phyloP scores from a whole-genome alignment of 2,113 vertebrate genomes.

The Microtus ochrogaster region DNA sequence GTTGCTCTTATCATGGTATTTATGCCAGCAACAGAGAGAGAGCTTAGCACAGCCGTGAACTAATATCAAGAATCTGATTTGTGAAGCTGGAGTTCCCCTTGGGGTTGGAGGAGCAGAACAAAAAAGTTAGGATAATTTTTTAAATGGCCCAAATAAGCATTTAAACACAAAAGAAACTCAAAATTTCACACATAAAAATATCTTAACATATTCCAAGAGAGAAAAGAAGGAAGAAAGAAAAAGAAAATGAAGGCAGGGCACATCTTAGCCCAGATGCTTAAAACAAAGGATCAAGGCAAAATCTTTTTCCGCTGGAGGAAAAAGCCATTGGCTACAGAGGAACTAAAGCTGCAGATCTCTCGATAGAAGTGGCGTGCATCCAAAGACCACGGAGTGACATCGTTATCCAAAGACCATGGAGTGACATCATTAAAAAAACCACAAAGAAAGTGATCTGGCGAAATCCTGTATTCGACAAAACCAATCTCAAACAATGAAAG shows the following conservation, averaged over 20 bases:
- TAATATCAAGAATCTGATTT: not conserved
- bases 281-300: not conserved
- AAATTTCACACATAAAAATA: not conserved
- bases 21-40: not conserved
- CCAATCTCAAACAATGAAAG: not conserved
- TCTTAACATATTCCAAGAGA: not conserved
- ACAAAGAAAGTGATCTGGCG: not conserved
- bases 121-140: not conserved
- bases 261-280: not conserved
- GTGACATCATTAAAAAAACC: too few species aligned
- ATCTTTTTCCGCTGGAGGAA: not conserved
- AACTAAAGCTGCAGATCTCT: not conserved
- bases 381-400: not conserved
- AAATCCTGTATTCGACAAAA: not conserved
- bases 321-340: not conserved
- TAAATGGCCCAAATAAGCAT: not conserved
- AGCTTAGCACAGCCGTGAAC: not conserved
- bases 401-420: not conserved
- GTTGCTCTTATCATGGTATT: not conserved
- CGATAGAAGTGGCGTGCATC: not conserved
- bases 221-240: not conserved
- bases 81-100: not conserved
- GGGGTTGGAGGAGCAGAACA: not conserved
- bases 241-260: not conserved
- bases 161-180: not conserved